phyloP scores from a whole-genome alignment of 2,888 invertebrate species.

The Athalia rosae region DNA sequence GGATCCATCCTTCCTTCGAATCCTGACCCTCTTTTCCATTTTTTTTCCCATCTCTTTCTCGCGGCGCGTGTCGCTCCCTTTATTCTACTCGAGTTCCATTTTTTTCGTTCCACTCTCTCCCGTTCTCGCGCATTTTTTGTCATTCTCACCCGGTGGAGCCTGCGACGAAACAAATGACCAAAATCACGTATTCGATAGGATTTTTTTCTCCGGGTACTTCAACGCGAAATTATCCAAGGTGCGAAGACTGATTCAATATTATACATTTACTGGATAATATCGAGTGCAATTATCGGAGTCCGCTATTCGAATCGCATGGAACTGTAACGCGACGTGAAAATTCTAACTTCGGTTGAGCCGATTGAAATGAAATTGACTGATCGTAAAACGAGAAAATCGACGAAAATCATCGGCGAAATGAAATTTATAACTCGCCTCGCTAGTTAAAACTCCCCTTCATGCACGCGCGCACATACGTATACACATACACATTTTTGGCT shows the following conservation, averaged over 20 bases:
- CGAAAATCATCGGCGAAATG: no score
- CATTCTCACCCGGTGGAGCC: no score
- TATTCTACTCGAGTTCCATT: slow-evolving; percentile 27
- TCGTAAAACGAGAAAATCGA: not conserved
- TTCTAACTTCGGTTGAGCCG: slow-evolving; percentile 20
- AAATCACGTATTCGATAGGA: not conserved
- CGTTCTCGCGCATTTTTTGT: not conserved
- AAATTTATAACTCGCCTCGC: no score
- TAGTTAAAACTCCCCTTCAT: no score
- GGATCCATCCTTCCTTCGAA: slow-evolving; percentile 63
- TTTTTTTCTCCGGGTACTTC: no score
- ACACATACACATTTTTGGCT: no score
- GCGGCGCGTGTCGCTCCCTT: not conserved
- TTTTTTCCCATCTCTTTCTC: slow-evolving; percentile 34
- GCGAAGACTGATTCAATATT: no score
- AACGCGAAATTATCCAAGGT: no score
- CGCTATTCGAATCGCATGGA: not conserved
- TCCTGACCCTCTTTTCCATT: slow-evolving; percentile 50
- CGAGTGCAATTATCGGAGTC: not conserved
- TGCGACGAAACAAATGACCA: no score
- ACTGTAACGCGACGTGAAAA: not conserved
- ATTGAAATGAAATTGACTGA: slow-evolving; percentile 10
- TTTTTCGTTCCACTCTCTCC: slow-evolving; percentile 47
- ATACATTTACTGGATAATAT: no score
- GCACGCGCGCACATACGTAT: no score